phyloP scores from a whole-genome alignment of 1,140 invertebrate genomes.

The Lordiphosa stackelbergi region DNA sequence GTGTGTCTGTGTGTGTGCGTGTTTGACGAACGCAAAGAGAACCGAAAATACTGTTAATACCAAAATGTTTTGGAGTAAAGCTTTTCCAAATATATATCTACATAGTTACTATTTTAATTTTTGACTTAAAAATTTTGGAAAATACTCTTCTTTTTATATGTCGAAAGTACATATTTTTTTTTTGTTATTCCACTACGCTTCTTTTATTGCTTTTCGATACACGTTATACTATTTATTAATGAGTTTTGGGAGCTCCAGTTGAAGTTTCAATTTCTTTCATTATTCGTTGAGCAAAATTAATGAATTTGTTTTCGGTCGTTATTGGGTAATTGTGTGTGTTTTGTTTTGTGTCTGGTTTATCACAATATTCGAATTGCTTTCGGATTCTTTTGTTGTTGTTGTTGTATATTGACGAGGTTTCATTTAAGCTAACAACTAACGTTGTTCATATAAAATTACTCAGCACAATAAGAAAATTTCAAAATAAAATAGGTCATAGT shows the following conservation, averaged over 20 bases:
- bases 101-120: slow-evolving; percentile 8
- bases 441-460: slow-evolving; percentile 22
- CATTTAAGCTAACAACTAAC: no score
- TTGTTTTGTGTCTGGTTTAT: slow-evolving; percentile 55
- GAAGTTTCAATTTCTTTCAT: slow-evolving; percentile 20
- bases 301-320: slow-evolving; percentile 29
- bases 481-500: background rate
- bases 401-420: slow-evolving; percentile 29
- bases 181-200: slow-evolving; percentile 65
- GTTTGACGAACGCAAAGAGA: slow-evolving; percentile 45
- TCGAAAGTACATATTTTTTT: slow-evolving; percentile 26
- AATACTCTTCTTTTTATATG: slow-evolving; percentile 20
- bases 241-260: slow-evolving; percentile 56
- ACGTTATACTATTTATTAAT: slow-evolving; percentile 61
- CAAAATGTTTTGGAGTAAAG: slow-evolving; percentile 50
- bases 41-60: slow-evolving; percentile 15
- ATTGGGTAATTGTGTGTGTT: slow-evolving; percentile 13
- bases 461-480: slow-evolving; percentile 19
- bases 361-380: slow-evolving; percentile 72
- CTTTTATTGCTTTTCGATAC: slow-evolving; percentile 77
- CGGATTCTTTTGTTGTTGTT: slow-evolving; percentile 30
- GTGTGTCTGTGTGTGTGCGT: slow-evolving; percentile 33
- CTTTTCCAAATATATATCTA: slow-evolving; percentile 47
- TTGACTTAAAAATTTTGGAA: slow-evolving; percentile 10
- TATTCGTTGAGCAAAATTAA: slow-evolving; percentile 63